Base-by-base conservation (phyloP, 1,140 invertebrate genomes). In the Achatina immaculata region DNA sequence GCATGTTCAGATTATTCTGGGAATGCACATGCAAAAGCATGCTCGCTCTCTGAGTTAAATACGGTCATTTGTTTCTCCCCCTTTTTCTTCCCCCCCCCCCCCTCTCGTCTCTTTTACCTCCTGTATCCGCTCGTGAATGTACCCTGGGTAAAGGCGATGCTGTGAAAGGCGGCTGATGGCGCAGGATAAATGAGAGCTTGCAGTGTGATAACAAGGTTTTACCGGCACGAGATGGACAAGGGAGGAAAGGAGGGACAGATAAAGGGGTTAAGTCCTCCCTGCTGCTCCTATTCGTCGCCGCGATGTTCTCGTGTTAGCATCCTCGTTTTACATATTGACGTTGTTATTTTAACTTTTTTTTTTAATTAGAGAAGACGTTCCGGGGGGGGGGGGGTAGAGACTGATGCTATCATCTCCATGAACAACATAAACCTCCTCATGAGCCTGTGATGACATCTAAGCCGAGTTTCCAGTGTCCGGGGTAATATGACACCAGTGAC, bases 11-110 rank as follows among this genome's bases (percentile, higher is more conserved):
- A 62, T 62, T 62, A 62, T 31, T n/a, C 58, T 11, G 19, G 58
- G 58, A 62, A 62, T 62, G n/a, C 58, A 62, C 58, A 62, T 62
- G 58, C 58, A 62, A 11, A 28, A 62, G 58, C 58, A 62, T 62
- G 58, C 58, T 6, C 58, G 58, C 58, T n/a, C n/a, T 62, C n/a
- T 62, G 58, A 62, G 58, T 62, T 62, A 62, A 62, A 62, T 62
- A 62, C 31, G 58, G n/a, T 62, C 58, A 62, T 62, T 62, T 62
- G 31, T 62, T 62, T 16, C 31, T 28, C 58, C 4, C 9, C n/a
- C 58, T 62, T n/a, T n/a, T n/a, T n/a, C n/a, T n/a, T n/a, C n/a
- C n/a, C n/a, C n/a, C n/a, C n/a, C n/a, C 28, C 31, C 58, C 58
- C 4, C 9, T 16, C 58, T 62, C 58, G n/a, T 31, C n/a, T 34